Conservation (phyloP, 2,888 invertebrate genomes). For the Rhamnusium bicolor region DNA sequence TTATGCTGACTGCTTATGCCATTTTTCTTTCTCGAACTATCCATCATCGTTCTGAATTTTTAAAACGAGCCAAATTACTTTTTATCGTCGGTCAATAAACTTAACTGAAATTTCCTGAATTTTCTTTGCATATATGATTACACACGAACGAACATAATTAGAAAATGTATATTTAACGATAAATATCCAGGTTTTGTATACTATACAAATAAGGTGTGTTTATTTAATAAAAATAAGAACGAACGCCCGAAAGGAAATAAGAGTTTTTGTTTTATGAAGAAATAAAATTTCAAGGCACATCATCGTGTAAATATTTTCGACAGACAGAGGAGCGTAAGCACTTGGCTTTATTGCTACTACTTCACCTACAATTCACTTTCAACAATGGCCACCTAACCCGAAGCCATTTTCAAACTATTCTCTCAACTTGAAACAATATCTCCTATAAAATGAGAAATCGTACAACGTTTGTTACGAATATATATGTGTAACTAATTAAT, state of each 20-base stretch:
- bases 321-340: not conserved
- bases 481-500: conserved; percentile 7
- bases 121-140: too few species aligned
- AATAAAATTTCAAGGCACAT: not conserved
- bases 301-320: conserved; percentile 2
- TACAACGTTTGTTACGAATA: not conserved
- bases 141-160: too few species aligned
- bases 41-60: too few species aligned
- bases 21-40: too few species aligned
- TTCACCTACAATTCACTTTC: not conserved
- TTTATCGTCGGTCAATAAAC: too few species aligned
- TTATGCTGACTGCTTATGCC: too few species aligned
- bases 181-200: too few species aligned
- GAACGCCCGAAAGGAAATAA: not conserved
- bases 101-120: too few species aligned
- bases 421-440: not conserved
- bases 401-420: not conserved
- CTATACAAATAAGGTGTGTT: too few species aligned
- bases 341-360: conserved; percentile 6
- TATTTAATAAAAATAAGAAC: not conserved
- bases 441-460: conserved; percentile 1
- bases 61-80: too few species aligned
- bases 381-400: not conserved
- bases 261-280: not conserved
- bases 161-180: too few species aligned